These are phyloP conservation scores for Dicentrarchus labrax DNA, from an alignment of 2,113 vertebrate genomes.

Conservation along the genomic window DNA sequence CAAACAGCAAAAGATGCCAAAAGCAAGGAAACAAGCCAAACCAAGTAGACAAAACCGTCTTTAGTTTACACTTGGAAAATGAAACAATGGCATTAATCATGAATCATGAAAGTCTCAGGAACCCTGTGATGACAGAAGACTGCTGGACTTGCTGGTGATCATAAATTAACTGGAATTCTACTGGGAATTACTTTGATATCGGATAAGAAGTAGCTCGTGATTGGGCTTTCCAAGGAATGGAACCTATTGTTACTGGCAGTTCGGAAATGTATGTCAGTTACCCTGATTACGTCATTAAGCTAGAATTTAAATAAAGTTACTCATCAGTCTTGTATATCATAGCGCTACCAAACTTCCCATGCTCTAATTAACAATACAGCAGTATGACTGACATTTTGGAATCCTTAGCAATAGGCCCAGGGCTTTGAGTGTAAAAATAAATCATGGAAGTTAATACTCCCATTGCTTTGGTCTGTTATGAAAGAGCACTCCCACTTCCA, in stretches of 20 bases:
- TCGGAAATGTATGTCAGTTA: constrained; percentile 32
- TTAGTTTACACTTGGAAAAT: neutral
- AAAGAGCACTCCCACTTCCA: constrained; percentile 66
- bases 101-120: neutral
- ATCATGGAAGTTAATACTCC: constrained; percentile 74
- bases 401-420: constrained; percentile 18
- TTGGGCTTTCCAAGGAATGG: neutral
- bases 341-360: constrained; percentile 35
- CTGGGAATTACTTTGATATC: constrained; percentile 15
- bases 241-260: constrained; percentile 28
- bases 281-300: constrained; percentile 38
- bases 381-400: constrained; percentile 68
- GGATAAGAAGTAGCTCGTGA: constrained; percentile 19
- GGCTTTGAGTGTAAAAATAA: constrained; percentile 55
- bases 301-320: constrained; percentile 22
- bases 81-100: neutral
- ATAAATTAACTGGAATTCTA: constrained; percentile 11
- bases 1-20: neutral
- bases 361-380: constrained; percentile 41
- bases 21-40: neutral
- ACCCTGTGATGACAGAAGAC: neutral
- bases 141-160: constrained; percentile 4
- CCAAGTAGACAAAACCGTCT: neutral
- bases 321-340: constrained; percentile 19
- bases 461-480: constrained; percentile 68